These are phyloP conservation scores for Triplophysa siluroides DNA, from an alignment of 2,113 vertebrate genomes.

Conservation along the genomic window DNA sequence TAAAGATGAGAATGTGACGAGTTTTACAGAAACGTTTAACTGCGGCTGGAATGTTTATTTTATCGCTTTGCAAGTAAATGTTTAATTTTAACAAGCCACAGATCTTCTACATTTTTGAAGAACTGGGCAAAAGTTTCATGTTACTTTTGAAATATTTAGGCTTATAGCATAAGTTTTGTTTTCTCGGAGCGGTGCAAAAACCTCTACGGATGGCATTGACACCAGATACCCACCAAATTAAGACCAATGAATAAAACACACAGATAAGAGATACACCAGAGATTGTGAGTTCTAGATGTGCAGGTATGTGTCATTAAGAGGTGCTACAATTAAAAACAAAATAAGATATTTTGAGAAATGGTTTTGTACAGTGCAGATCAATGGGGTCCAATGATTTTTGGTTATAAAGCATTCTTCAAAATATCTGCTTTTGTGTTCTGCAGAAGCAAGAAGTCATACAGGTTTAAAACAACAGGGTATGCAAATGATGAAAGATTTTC, in stretches of 20 bases:
- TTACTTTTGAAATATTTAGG: slow-evolving; percentile 3
- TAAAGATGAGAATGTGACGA: neutral
- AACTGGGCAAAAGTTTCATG: neutral
- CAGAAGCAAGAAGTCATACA: no score
- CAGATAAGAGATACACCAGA: slow-evolving; percentile 27
- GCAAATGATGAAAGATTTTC: no score
- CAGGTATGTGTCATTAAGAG: slow-evolving; percentile 7
- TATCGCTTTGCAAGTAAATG: neutral
- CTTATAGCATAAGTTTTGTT: slow-evolving; percentile 16
- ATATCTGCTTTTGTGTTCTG: no score
- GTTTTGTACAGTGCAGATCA: no score
- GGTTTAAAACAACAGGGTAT: no score
- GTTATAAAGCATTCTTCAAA: no score
- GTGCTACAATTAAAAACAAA: neutral
- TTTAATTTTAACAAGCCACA: slow-evolving; percentile 1
- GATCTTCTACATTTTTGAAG: neutral
- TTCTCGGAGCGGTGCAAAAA: slow-evolving; percentile 1
- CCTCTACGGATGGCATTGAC: slow-evolving; percentile 37
- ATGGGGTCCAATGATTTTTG: no score
- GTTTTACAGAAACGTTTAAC: neutral
- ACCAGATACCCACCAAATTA: slow-evolving; percentile 41
- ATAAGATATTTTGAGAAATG: no score
- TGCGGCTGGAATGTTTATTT: neutral
- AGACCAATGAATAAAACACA: slow-evolving; percentile 56
- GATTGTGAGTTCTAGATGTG: slow-evolving; percentile 9